Percentiles rank a stretch among this genome's conserved stretches.
phyloP scores from a whole-genome alignment of 2,888 invertebrate species.

The Pycnomerus fuliginosus region DNA sequence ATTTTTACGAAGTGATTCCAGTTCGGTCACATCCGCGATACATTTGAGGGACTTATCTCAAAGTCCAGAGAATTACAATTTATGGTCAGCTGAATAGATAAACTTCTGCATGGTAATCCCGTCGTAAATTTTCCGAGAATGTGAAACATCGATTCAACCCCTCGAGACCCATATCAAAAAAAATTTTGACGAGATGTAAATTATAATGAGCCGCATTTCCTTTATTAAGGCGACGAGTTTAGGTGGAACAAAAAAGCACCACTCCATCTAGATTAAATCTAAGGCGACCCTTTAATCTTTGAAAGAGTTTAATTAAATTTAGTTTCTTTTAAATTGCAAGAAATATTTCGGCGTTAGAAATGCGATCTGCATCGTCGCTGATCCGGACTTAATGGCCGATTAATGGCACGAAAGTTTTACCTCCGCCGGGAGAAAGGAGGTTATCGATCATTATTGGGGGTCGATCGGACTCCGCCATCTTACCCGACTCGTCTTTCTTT shows the following conservation, averaged over 20 bases:
- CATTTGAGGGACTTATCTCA: constrained; percentile 19
- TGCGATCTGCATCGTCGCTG: constrained; percentile 25
- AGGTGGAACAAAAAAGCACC: not conserved
- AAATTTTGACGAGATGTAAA: not conserved
- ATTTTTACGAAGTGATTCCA: no score
- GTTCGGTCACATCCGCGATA: no score
- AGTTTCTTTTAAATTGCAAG: constrained; percentile 23
- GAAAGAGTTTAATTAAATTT: constrained; percentile 24
- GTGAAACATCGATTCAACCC: constrained; percentile 9
- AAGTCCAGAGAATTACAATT: constrained; percentile 29
- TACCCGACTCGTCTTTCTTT: no score
- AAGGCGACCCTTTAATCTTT: constrained; percentile 20
- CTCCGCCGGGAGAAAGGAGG: constrained; percentile 4
- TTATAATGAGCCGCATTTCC: not conserved
- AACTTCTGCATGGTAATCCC: constrained; percentile 32
- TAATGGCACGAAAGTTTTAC: constrained; percentile 25
- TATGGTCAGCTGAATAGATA: constrained; percentile 31
- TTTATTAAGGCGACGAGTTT: not conserved
- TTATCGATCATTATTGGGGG: constrained; percentile 26
- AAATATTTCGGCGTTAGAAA: constrained; percentile 25
- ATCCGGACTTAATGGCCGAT: constrained; percentile 28
- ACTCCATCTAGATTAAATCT: constrained; percentile 27
- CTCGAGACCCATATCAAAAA: not conserved
- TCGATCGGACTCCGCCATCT: constrained; percentile 6
- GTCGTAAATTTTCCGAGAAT: constrained; percentile 24